Evolutionary conservation across 2,797 vertebrate species (phyloP), one percentile per base, ranked within the genome.

Genomic region (Etheostoma nigrum): DNA sequence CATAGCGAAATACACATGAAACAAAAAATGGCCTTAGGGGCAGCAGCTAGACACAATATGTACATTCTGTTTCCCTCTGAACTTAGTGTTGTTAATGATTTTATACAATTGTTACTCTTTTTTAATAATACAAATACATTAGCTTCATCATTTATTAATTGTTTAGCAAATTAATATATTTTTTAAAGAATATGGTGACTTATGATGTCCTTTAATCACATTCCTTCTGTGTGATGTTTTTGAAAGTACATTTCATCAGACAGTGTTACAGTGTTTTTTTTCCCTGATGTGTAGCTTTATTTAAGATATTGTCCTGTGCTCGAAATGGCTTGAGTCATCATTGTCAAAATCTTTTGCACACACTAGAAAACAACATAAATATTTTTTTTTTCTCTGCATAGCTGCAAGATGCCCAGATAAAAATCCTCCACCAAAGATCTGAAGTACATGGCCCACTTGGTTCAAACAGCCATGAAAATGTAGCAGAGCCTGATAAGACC

Each of bases 401-500:
- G 61, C 86, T 86, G 72, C 33, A 55, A 61, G 74, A 87, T 78
- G 86, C 81, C 49, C 15, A 79, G 91, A 94, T 92, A 93, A 92
- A 91, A 92, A 90, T 92, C 89, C 90, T 74, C 18, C 25, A 58
- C 62, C 82, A 75, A 70, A 90, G 89, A 90, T 92, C 82, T 79
- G 89, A 91, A 68, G 67, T 91, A 91, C 92, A 95, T 91, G 94
- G 94, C 93, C 94, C 92, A 95, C 94, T 95, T 94, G 94, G 78
- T 94, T 93, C 94, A 95, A 95, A 95, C 94, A 93, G 87, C 92
- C 94, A 93, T 95, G 95, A 95, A 93, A 94, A 90, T 89, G 91
- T 84, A 82, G 87, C 84, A 77, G 82, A 87, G 88, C 71, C 86
- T 92, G 94, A 95, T 95, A 94, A 95, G 93, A 85, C 93, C 89